phyloP scores from a whole-genome alignment of 2,113 vertebrate species.

The Trachemys scripta region DNA sequence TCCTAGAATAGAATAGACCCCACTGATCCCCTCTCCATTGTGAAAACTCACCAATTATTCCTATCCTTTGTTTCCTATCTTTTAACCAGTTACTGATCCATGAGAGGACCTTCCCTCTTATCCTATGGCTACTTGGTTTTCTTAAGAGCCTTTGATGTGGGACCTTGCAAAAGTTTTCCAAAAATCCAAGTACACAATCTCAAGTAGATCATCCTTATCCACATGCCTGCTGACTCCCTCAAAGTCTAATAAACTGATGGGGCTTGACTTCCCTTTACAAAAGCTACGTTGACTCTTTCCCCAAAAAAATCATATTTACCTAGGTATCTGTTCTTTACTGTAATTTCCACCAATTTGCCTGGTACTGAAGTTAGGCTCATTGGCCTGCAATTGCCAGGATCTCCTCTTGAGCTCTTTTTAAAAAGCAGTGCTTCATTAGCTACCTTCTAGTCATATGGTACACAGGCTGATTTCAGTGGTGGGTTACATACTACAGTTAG shows the following conservation, averaged over 20 bases:
- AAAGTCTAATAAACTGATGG: neutral
- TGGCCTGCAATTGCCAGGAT: neutral
- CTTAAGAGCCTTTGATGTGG: neutral
- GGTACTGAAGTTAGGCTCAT: too few species aligned
- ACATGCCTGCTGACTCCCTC: neutral
- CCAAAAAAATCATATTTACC: neutral
- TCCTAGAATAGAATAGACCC: too few species aligned
- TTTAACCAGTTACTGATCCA: neutral
- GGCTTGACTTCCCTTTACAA: neutral
- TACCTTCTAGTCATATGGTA: neutral
- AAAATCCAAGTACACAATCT: neutral
- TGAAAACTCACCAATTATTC: neutral
- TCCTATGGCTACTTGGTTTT: neutral
- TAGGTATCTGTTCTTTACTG: neutral
- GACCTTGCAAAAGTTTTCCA: neutral
- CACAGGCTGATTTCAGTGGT: neutral
- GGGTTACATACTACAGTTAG: too few species aligned
- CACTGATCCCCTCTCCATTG: neutral
- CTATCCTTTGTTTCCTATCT: neutral
- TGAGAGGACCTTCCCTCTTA: neutral
- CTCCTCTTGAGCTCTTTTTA: neutral
- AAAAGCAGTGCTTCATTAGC: too few species aligned
- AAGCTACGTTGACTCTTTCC: neutral
- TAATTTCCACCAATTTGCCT: neutral
- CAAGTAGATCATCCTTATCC: neutral